A percentile compares a stretch with the other conserved stretches of the same genome.
Conservation (phyloP, 2,113 vertebrate genomes). For the Smithornis capensis region DNA sequence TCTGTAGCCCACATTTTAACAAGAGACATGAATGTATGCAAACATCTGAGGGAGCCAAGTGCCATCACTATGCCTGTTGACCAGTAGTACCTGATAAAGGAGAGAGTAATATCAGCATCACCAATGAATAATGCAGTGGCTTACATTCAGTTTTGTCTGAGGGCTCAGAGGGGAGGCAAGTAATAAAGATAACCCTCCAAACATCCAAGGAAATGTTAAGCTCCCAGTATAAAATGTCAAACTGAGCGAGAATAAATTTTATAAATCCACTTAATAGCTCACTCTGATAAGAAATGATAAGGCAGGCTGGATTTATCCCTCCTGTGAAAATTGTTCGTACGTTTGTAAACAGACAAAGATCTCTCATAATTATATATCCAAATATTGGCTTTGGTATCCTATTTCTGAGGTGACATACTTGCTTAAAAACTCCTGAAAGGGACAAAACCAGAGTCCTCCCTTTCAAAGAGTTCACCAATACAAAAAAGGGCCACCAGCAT, state of each 20-base stretch:
- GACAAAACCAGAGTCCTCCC: not conserved
- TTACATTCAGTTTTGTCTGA: not conserved
- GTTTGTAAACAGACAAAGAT: not conserved
- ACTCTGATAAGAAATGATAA: slow-evolving; percentile 20
- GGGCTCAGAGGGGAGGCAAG: not conserved
- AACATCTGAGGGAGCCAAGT: not conserved
- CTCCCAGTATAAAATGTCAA: not conserved
- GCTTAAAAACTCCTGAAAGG: not conserved
- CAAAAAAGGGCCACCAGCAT: not conserved
- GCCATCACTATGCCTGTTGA: not conserved
- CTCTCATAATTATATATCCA: not conserved
- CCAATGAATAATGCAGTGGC: not conserved
- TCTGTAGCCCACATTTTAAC: not conserved
- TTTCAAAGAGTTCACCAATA: not conserved
- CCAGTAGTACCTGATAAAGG: not conserved
- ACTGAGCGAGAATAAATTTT: not conserved
- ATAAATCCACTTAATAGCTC: slow-evolving; percentile 3
- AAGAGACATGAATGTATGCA: not conserved
- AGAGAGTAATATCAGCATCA: not conserved
- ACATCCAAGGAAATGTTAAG: not conserved
- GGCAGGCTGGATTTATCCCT: not conserved
- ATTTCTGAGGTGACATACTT: not conserved
- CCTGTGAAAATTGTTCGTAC: not conserved
- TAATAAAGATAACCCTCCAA: not conserved
- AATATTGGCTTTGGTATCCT: not conserved